Conservation (phyloP, 1,140 invertebrate genomes). For the Polypedilum pembai region DNA sequence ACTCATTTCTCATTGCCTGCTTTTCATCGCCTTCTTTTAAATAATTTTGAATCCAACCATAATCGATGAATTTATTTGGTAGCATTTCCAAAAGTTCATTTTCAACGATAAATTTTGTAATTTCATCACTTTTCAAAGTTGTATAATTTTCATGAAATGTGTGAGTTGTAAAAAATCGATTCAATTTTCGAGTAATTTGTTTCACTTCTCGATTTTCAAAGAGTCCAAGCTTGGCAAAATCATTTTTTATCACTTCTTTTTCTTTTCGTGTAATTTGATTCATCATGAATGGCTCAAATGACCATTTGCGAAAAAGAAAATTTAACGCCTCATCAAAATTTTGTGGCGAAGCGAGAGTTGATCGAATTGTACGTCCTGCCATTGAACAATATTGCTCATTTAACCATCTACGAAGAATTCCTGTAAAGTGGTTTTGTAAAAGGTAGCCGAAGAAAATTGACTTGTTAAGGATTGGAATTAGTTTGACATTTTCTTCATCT, state of each 20-base stretch:
- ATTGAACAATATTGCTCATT: neutral
- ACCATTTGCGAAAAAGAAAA: neutral
- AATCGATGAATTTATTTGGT: neutral
- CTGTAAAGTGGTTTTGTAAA: neutral
- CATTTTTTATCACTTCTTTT: constrained; percentile 1
- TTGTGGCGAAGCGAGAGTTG: neutral
- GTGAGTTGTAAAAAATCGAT: neutral
- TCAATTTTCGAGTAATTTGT: neutral
- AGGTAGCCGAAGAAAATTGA: neutral
- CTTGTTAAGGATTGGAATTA: neutral
- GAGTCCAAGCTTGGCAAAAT: neutral
- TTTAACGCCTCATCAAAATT: neutral
- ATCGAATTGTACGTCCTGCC: neutral
- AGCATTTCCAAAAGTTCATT: neutral
- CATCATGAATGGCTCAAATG: neutral
- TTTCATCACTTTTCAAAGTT: neutral
- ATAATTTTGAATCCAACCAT: neutral
- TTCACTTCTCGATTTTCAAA: neutral
- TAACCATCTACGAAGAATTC: neutral
- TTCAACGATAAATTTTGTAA: constrained; percentile 4
- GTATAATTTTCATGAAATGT: neutral
- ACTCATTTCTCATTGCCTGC: neutral
- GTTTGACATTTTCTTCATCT: neutral
- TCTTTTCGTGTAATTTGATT: neutral
- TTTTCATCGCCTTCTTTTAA: neutral